These are phyloP conservation scores for Pilophorus perplexus DNA, from an alignment of 2,888 invertebrate genomes.

Conservation along the genomic window DNA sequence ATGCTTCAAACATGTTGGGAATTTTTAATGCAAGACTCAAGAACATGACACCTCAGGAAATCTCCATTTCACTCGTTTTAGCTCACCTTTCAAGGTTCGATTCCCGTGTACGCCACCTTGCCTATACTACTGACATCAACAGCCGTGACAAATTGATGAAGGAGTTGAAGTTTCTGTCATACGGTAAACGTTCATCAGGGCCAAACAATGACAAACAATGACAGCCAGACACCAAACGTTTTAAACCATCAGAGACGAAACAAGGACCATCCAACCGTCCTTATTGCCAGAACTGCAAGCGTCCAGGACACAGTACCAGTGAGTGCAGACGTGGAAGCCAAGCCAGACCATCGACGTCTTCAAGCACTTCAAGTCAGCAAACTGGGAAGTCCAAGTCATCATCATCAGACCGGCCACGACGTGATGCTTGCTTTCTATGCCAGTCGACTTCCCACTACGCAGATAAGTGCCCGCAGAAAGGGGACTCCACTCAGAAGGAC, in stretches of 20 bases:
- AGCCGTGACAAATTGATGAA: slow-evolving; percentile 3
- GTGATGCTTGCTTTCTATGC: background rate
- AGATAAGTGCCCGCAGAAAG: too few species aligned
- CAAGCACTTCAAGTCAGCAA: too few species aligned
- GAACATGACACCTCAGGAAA: slow-evolving; percentile 20
- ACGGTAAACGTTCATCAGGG: background rate
- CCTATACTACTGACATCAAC: slow-evolving; percentile 10
- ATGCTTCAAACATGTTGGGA: slow-evolving; percentile 24
- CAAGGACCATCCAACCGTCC: background rate
- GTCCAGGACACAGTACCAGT: background rate
- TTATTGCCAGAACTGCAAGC: background rate
- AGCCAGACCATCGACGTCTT: too few species aligned
- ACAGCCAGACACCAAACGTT: background rate
- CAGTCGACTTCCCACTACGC: too few species aligned
- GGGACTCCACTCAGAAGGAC: too few species aligned
- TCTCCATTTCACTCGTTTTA: slow-evolving; percentile 5
- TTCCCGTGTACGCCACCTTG: slow-evolving; percentile 1
- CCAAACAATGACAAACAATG: background rate
- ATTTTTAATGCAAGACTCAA: too few species aligned
- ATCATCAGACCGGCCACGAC: too few species aligned
- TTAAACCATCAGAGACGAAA: background rate
- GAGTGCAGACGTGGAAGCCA: background rate
- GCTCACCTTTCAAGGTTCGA: slow-evolving; percentile 18
- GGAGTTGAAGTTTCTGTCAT: slow-evolving; percentile 6
- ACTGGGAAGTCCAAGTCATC: too few species aligned